Conservation (phyloP, 2,888 invertebrate species). For the Arenicola marina region DNA sequence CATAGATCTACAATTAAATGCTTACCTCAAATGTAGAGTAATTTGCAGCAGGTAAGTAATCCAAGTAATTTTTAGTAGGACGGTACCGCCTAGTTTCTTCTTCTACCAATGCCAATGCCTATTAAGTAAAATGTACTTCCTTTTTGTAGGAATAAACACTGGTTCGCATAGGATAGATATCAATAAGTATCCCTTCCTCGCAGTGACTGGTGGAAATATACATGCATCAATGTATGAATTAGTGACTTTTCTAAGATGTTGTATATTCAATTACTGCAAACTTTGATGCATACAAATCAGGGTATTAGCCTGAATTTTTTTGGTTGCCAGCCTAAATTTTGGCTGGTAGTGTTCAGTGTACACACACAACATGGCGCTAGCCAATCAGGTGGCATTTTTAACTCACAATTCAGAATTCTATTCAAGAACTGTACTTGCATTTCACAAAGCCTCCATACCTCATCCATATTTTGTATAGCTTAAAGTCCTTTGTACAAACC, state of each 20-base stretch:
- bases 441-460: no score
- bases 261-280: neutral
- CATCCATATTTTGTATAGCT: no score
- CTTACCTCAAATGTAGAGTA: conserved; percentile 79
- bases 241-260: neutral
- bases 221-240: neutral
- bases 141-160: neutral
- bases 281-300: neutral
- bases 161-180: neutral
- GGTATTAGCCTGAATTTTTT: no score
- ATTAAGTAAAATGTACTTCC: conserved; percentile 37
- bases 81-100: conserved; percentile 96
- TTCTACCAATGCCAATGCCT: conserved; percentile 94
- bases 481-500: no score
- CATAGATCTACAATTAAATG: neutral
- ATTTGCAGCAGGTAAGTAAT: conserved; percentile 78
- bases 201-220: neutral
- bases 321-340: no score
- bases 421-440: no score
- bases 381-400: no score
- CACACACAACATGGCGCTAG: no score
- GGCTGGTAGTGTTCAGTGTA: no score
- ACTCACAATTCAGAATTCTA: no score
- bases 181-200: neutral
- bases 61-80: conserved; percentile 97